These are phyloP conservation scores for Oreochromis tanganicae DNA, from an alignment of 2,113 vertebrate species.

Conservation along the genomic window DNA sequence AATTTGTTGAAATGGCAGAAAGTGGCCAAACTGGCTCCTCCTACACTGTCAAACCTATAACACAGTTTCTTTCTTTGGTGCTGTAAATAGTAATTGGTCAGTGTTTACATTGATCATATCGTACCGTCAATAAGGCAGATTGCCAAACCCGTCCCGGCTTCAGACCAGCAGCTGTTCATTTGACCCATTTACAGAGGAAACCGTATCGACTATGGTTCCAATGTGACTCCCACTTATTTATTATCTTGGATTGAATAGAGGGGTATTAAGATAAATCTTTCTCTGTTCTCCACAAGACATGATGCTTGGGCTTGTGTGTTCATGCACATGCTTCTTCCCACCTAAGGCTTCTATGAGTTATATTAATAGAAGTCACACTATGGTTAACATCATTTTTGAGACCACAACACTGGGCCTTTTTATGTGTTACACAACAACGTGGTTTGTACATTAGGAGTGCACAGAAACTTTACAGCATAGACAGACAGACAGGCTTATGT, in stretches of 20 bases:
- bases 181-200: constrained; percentile 12
- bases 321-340: neutral
- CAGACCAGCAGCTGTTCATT: constrained; percentile 12
- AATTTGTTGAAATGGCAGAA: neutral
- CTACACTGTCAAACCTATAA: neutral
- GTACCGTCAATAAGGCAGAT: neutral
- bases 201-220: neutral
- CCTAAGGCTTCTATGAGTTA: constrained; percentile 9
- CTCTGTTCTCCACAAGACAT: constrained; percentile 25
- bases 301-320: neutral
- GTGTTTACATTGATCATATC: constrained; percentile 40
- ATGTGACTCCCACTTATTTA: constrained; percentile 28
- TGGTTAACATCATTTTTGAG: constrained; percentile 28
- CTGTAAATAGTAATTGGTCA: constrained; percentile 24
- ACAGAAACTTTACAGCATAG: constrained; percentile 48
- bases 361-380: constrained; percentile 56
- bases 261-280: neutral
- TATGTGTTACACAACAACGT: constrained; percentile 58
- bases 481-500: constrained; percentile 48
- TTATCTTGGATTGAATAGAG: neutral
- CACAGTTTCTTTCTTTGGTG: neutral
- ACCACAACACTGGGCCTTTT: constrained; percentile 37
- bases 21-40: neutral
- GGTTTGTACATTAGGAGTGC: constrained; percentile 48
- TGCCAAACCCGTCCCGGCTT: neutral